These are phyloP conservation scores for Caerostris darwini DNA, from an alignment of 1,140 invertebrate species.

Conservation along the genomic window DNA sequence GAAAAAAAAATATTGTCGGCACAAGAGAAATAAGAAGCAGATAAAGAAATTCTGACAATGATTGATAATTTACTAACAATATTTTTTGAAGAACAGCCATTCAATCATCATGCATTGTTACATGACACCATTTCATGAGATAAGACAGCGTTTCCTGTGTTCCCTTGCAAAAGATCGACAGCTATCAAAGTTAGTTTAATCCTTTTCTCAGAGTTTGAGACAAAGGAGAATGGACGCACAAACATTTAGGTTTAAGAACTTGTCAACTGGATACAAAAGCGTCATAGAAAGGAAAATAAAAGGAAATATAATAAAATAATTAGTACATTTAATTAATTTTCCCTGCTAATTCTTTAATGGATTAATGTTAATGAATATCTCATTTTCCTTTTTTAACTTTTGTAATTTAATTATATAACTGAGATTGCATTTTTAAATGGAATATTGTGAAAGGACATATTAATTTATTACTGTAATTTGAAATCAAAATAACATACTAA, in stretches of 20 bases:
- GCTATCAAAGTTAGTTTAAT: background rate
- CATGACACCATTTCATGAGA: background rate
- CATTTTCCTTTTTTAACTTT: too few species aligned
- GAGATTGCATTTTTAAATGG: too few species aligned
- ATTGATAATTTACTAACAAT: background rate
- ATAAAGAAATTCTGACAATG: conserved; percentile 24
- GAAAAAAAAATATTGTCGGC: background rate
- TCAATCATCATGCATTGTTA: conserved; percentile 16
- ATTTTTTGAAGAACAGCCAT: background rate
- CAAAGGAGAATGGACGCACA: background rate
- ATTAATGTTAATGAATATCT: too few species aligned
- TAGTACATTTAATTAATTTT: too few species aligned
- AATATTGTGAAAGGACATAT: too few species aligned
- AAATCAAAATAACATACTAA: too few species aligned
- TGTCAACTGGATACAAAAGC: background rate
- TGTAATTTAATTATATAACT: too few species aligned
- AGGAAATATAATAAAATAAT: background rate
- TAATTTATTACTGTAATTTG: too few species aligned
- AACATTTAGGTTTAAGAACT: background rate
- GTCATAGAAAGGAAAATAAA: background rate
- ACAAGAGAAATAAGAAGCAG: background rate
- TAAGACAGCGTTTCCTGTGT: background rate
- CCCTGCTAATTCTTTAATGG: too few species aligned
- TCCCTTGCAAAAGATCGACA: background rate
- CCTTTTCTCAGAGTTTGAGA: background rate